Base-by-base conservation (phyloP, 2,888 invertebrate species). In the Andrena bicolor region DNA sequence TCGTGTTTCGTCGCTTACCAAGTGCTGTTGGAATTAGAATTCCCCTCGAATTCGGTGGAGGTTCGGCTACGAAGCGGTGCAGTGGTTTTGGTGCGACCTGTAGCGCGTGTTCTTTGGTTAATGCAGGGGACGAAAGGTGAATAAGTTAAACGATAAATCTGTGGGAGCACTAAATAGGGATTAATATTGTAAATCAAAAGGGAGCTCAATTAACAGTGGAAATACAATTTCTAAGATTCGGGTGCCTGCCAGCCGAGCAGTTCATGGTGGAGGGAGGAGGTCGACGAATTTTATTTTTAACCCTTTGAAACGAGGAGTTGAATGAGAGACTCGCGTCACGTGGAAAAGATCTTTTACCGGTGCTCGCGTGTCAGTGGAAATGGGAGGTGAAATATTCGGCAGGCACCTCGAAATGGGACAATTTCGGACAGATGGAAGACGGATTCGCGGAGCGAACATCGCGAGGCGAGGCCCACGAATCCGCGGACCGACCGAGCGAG, bases 231-330 rank as follows among this genome's bases (percentile, higher is more conserved):
- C 10, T 13, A 4, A 16, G n/a, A 60, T 32, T 16, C 26, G 60
- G 51, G 30, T 16, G 74, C 49, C 66, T 61, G 41, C 7, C 41
- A 66, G 48, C 66, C 41, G 41, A 41, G 41, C 41, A 13, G 41
- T 41, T 41, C 2, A 10, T 2, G 13, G 41, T 41, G 13, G 13
- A 41, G 13, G 66, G 60, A 65, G 49, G 60, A 74, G 20, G 60
- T 51, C 49, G 28, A 23, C 20, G 2, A 49, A 66, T 8, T 78
- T 78, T 74, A 78, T 78, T 78, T 74, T 78, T 78, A 68, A 78
- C 61, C 51, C 61, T 66, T 78, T 65, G 61, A 68, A 66, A 41
- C 48, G 48, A 3, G 51, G 23, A 13, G 68, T n/a, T 68, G 41
- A 68, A 56, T 63, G 63, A 41, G 20, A 53, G 48, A 48, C 58